phyloP scores from a whole-genome alignment of 1,140 invertebrate species.

The Geopemphigus sp. region DNA sequence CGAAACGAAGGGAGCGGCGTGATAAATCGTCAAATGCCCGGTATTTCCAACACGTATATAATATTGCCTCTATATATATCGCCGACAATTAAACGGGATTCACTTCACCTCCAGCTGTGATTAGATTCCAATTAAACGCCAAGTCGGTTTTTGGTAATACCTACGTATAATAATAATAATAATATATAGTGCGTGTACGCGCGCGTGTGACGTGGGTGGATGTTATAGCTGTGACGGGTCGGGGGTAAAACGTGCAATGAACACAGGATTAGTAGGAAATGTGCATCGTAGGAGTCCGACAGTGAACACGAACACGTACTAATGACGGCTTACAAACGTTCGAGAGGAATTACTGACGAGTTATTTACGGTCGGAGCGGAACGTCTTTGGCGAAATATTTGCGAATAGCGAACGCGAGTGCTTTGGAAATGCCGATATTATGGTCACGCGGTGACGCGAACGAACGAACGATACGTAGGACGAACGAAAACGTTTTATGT shows the following conservation, averaged over 20 bases:
- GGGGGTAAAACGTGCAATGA: neutral
- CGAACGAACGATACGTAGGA: too few species aligned
- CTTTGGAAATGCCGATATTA: too few species aligned
- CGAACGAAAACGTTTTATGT: too few species aligned
- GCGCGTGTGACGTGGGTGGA: too few species aligned
- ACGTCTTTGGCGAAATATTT: too few species aligned
- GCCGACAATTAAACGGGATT: too few species aligned
- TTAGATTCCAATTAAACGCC: neutral
- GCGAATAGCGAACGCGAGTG: too few species aligned
- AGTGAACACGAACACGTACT: conserved; percentile 17
- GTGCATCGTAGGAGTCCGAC: neutral
- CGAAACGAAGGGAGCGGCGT: neutral
- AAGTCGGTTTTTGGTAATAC: neutral
- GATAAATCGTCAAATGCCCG: neutral
- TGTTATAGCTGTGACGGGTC: too few species aligned
- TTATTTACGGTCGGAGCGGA: neutral
- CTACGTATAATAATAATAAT: too few species aligned
- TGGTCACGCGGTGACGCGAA: too few species aligned
- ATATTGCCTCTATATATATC: neutral
- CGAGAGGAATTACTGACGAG: neutral
- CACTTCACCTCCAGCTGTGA: neutral
- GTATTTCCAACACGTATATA: neutral
- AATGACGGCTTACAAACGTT: conserved; percentile 15
- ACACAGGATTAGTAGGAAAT: neutral
- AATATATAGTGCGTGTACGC: neutral